phyloP scores from a whole-genome alignment of 2,888 invertebrate genomes.

The Ormia ochracea region DNA sequence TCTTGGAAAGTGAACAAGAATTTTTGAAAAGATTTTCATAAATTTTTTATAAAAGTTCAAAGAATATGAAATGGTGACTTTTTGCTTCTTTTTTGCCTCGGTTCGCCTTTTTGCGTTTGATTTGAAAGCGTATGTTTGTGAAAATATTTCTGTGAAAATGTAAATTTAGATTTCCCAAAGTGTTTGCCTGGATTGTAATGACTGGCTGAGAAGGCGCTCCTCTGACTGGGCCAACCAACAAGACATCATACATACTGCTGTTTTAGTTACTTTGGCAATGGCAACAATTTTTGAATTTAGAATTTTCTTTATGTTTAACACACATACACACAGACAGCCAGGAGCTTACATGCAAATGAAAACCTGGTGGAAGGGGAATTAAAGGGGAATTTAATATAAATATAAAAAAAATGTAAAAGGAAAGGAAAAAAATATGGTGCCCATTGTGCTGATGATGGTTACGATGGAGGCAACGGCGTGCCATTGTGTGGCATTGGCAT shows the following conservation, averaged over 20 bases:
- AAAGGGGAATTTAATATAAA: neutral
- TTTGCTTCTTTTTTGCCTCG: neutral
- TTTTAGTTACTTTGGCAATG: slow-evolving; percentile 18
- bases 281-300: slow-evolving; percentile 40
- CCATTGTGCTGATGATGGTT: slow-evolving; percentile 3
- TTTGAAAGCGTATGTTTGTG: neutral
- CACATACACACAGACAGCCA: neutral
- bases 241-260: neutral
- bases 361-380: slow-evolving; percentile 33
- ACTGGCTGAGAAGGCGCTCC: slow-evolving; percentile 33
- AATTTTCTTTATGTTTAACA: slow-evolving; percentile 10
- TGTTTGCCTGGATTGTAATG: slow-evolving; percentile 43
- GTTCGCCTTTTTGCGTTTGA: neutral
- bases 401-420: neutral
- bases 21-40: neutral
- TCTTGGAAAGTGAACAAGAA: neutral
- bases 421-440: neutral
- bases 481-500: slow-evolving; percentile 6
- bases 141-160: slow-evolving; percentile 41
- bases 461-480: no score
- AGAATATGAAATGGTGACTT: neutral
- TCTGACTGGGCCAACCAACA: slow-evolving; percentile 14
- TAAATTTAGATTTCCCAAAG: slow-evolving; percentile 60
- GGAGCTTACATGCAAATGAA: neutral
- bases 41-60: neutral